Evolutionary conservation across 2,888 invertebrate species (phyloP).

Genomic region (Holacanthella duospinosa): DNA sequence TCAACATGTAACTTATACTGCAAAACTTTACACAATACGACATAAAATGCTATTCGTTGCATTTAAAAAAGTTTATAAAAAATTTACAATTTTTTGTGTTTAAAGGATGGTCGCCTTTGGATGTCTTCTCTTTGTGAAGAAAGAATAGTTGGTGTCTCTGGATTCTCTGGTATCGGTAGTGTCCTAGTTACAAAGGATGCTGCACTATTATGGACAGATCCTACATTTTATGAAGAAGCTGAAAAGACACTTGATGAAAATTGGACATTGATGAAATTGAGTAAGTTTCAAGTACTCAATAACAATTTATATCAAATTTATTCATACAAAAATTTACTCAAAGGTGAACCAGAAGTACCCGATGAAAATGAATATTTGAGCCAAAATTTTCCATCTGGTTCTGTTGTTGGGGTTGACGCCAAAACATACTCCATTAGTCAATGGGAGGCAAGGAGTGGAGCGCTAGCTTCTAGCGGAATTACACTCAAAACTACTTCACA

Average conservation of each 20-base stretch:
- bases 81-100: constrained; percentile 5
- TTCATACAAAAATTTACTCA: background rate
- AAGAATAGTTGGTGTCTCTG: constrained; percentile 69
- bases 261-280: constrained; percentile 78
- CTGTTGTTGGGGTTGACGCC: constrained; percentile 38
- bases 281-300: constrained; percentile 39
- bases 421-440: constrained; percentile 34
- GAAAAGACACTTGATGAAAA: constrained; percentile 61
- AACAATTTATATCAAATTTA: background rate
- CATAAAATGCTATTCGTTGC: background rate
- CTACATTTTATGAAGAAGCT: constrained; percentile 77
- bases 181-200: constrained; percentile 55
- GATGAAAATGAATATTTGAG: constrained; percentile 37
- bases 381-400: constrained; percentile 31
- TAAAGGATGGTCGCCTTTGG: too few relatives aligned
- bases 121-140: constrained; percentile 63
- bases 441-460: constrained; percentile 33
- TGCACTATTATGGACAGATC: constrained; percentile 82
- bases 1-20: constrained; percentile 9
- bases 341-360: constrained; percentile 31
- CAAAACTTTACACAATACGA: constrained; percentile 5
- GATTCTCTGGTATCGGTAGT: constrained; percentile 66
- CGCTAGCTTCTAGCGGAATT: constrained; percentile 30
- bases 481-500: constrained; percentile 18
- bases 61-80: background rate